A percentile compares a stretch with the other conserved stretches of the same genome.
These are phyloP conservation scores for Zosterops hypoxanthus DNA, from an alignment of 2,113 vertebrate genomes.

Conservation along the genomic window DNA sequence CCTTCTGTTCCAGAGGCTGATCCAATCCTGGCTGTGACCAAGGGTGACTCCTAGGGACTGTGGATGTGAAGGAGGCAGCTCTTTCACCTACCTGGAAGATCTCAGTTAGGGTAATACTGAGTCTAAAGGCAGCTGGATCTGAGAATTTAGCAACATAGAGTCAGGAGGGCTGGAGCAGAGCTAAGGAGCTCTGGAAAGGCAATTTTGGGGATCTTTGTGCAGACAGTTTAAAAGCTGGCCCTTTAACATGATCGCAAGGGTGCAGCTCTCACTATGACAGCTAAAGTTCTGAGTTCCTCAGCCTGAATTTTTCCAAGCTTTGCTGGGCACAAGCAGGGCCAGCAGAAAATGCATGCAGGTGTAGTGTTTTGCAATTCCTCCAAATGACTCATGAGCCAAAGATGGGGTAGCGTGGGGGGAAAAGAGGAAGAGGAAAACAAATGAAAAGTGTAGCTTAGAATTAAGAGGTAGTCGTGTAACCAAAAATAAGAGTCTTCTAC, in stretches of 20 bases:
- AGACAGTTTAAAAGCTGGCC: neutral
- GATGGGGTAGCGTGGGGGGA: fast-evolving
- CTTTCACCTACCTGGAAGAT: neutral
- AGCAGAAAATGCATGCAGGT: neutral
- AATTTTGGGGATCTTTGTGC: neutral
- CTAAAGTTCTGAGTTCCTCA: neutral
- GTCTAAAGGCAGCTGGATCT: neutral
- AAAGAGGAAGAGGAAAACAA: neutral
- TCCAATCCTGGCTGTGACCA: neutral
- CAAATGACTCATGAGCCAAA: neutral
- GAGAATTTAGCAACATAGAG: fast-evolving
- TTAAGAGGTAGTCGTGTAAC: neutral
- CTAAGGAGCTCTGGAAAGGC: neutral
- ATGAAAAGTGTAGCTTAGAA: neutral
- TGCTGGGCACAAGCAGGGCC: neutral
- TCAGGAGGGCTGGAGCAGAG: neutral
- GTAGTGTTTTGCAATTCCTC: neutral
- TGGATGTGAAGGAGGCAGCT: neutral
- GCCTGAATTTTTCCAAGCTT: neutral
- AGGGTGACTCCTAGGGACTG: neutral
- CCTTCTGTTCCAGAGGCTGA: neutral
- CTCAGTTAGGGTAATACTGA: neutral
- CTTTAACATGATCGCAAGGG: neutral
- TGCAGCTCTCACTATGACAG: neutral
- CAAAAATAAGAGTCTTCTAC: neutral